Conservation (phyloP, 2,113 vertebrate species). For the Pithys albifrons region DNA sequence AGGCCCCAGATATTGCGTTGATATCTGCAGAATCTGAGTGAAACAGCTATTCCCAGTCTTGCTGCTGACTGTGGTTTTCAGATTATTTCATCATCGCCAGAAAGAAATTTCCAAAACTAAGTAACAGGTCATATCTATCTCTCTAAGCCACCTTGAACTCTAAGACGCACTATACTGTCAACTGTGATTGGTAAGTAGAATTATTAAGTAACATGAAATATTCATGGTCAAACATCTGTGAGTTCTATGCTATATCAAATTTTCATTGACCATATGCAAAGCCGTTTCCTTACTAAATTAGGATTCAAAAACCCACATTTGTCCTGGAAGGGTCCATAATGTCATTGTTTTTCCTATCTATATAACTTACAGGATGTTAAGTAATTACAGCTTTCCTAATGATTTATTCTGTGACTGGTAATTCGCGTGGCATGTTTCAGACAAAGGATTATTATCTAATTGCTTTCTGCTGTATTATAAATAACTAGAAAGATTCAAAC, state of each 20-base stretch:
- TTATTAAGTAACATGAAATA: constrained; percentile 60
- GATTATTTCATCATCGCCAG: not conserved
- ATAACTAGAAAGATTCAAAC: not conserved
- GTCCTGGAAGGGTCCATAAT: not conserved
- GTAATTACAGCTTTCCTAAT: not conserved
- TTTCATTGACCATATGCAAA: constrained; percentile 62
- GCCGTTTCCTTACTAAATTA: not conserved
- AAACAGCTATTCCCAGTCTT: not conserved
- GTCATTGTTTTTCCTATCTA: not conserved
- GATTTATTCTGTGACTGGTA: not conserved
- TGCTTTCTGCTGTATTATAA: not conserved
- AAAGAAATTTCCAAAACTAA: not conserved
- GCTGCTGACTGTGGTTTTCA: not conserved
- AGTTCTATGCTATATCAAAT: constrained; percentile 34
- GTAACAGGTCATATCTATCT: not conserved
- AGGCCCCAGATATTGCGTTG: not conserved
- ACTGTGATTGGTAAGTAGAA: not conserved
- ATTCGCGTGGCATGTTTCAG: not conserved
- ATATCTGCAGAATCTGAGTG: not conserved
- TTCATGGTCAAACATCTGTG: constrained; percentile 55
- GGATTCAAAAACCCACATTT: not conserved
- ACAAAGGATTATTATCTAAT: constrained; percentile 3
- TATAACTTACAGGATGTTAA: not conserved
- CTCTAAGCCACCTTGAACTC: not conserved
- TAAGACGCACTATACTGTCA: not conserved